phyloP scores from a whole-genome alignment of 2,797 vertebrate species.

The Malacoctenus gilli region DNA sequence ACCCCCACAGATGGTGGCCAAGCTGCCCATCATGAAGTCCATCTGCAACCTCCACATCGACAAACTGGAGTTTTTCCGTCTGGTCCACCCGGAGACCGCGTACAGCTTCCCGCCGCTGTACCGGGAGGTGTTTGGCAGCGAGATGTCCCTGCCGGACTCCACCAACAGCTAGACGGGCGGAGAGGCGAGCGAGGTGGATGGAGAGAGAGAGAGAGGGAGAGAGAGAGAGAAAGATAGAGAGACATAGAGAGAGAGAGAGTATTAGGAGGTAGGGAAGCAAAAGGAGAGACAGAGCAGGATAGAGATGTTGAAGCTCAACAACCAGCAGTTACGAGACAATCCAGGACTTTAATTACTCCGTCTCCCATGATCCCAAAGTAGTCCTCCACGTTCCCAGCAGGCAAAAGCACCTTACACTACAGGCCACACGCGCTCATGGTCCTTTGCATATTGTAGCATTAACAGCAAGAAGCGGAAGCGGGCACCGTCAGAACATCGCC shows the following conservation, averaged over 20 bases:
- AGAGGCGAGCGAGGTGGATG: too few relatives aligned
- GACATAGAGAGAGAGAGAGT: conserved; percentile 46
- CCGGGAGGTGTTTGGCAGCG: conserved; percentile 91
- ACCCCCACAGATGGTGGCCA: conserved; percentile 87
- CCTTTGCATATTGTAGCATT: conserved; percentile 76
- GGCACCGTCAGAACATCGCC: conserved; percentile 51
- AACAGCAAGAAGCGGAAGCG: conserved; percentile 55
- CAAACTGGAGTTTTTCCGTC: conserved; percentile 92
- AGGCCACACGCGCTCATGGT: conserved; percentile 71
- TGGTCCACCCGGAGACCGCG: conserved; percentile 89
- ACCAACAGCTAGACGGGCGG: conserved; percentile 82
- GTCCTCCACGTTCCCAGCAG: conserved; percentile 75
- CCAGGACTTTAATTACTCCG: conserved; percentile 68
- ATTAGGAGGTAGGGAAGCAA: conserved; percentile 53
- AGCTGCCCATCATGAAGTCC: conserved; percentile 90
- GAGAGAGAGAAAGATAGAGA: conserved; percentile 64
- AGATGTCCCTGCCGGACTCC: conserved; percentile 87
- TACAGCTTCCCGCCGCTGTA: conserved; percentile 91
- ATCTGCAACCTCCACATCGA: conserved; percentile 92
- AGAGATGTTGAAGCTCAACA: conserved; percentile 72
- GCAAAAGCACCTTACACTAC: conserved; percentile 79
- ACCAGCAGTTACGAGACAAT: conserved; percentile 81
- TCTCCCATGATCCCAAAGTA: conserved; percentile 72
- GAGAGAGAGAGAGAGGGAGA: conserved; percentile 57
- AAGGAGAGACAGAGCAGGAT: conserved; percentile 64